phyloP scores from a whole-genome alignment of 2,888 invertebrate genomes.

The Poecilobothrus nobilitatus region DNA sequence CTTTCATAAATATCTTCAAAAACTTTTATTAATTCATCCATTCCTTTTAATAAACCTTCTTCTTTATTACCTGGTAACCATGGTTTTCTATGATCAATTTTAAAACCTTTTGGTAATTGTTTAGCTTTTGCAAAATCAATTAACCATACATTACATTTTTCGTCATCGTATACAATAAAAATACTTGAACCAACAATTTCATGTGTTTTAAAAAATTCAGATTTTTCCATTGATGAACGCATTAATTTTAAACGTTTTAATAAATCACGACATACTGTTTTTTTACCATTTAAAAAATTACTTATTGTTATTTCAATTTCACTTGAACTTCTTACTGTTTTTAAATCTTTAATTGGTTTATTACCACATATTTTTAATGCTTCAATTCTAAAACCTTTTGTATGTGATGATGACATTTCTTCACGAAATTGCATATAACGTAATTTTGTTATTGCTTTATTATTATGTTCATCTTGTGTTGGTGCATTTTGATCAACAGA shows the following conservation, averaged over 20 bases:
- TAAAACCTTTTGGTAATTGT: conserved; percentile 57
- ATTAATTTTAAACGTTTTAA: conserved; percentile 68
- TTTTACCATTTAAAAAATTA: conserved; percentile 60
- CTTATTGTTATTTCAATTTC: conserved; percentile 67
- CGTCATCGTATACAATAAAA: conserved; percentile 85
- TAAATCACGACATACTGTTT: conserved; percentile 56
- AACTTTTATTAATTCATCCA: conserved; percentile 82
- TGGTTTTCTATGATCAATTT: conserved; percentile 66
- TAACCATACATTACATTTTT: conserved; percentile 85
- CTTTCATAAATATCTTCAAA: conserved; percentile 43
- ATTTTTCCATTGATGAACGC: conserved; percentile 68
- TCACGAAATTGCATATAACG: conserved; percentile 96
- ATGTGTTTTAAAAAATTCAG: conserved; percentile 74
- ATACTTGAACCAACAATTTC: conserved; percentile 93
- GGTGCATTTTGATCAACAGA: conserved; percentile 81
- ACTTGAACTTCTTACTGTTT: conserved; percentile 70
- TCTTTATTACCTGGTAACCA: conserved; percentile 96
- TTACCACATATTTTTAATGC: conserved; percentile 82
- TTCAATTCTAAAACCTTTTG: conserved; percentile 91
- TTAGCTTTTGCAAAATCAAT: conserved; percentile 96
- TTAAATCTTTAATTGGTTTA: conserved; percentile 77
- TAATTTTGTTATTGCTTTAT: conserved; percentile 84
- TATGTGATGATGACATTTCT: conserved; percentile 83
- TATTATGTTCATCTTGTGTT: conserved; percentile 69
- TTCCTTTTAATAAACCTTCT: conserved; percentile 86